A percentile compares a stretch with the other conserved stretches of the same genome.
Conservation (phyloP, 2,113 vertebrate genomes). For the Furnarius figulus region DNA sequence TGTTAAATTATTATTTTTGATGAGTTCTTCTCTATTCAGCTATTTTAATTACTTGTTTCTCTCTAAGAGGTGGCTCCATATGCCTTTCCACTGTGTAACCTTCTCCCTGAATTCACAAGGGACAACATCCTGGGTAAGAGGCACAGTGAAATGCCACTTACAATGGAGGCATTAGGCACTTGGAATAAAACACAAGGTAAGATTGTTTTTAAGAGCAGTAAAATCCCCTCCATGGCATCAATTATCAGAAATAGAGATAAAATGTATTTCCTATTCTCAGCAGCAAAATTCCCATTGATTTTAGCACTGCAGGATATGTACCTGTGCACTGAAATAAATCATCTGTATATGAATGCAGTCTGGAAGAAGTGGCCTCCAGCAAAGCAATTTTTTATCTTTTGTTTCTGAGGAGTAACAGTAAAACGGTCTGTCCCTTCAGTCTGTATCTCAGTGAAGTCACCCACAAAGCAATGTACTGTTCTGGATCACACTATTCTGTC, state of each 20-base stretch:
- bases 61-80: background rate
- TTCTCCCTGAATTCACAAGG: background rate
- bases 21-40: background rate
- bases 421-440: background rate
- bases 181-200: background rate
- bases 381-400: background rate
- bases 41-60: background rate
- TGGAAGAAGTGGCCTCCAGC: background rate
- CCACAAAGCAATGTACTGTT: background rate
- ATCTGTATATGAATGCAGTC: background rate
- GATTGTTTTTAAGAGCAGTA: background rate
- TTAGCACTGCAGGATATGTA: background rate
- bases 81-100: background rate
- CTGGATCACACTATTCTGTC: background rate
- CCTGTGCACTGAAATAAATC: background rate
- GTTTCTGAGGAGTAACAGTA: background rate
- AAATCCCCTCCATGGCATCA: background rate
- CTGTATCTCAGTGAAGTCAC: background rate
- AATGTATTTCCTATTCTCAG: background rate
- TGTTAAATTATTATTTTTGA: background rate
- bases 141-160: background rate
- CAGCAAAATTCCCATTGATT: background rate
- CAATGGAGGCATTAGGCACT: background rate
- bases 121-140: background rate
- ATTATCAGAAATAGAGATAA: background rate